Conservation (phyloP, 2,797 vertebrate species). For the Sebastiscus tertius region DNA sequence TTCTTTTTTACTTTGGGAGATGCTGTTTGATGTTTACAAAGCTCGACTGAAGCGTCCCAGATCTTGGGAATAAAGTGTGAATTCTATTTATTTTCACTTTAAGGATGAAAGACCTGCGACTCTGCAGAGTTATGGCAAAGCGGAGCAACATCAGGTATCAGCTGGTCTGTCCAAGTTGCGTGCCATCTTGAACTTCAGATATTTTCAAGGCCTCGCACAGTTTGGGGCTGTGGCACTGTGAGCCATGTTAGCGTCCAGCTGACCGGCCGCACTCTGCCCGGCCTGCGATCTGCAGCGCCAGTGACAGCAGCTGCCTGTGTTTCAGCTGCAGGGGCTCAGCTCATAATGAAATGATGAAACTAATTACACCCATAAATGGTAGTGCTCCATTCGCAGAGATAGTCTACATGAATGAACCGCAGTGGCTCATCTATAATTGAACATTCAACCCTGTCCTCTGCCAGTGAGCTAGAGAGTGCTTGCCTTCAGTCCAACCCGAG, state of each 20-base stretch:
- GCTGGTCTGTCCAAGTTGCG: slow-evolving; percentile 14
- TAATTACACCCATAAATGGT: slow-evolving; percentile 56
- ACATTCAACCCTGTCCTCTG: slow-evolving; percentile 11
- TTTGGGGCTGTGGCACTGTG: slow-evolving; percentile 40
- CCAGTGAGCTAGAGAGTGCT: slow-evolving; percentile 9
- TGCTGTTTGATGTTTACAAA: slow-evolving; percentile 47
- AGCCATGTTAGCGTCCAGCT: slow-evolving; percentile 63
- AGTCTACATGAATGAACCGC: slow-evolving; percentile 21
- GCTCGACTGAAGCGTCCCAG: slow-evolving; percentile 36
- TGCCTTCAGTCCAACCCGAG: slow-evolving; percentile 7
- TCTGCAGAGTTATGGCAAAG: slow-evolving; percentile 6
- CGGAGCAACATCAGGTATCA: slow-evolving; percentile 18
- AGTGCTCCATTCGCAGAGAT: slow-evolving; percentile 25
- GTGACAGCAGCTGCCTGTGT: slow-evolving; percentile 38
- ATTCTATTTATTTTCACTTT: slow-evolving; percentile 50
- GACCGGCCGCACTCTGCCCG: slow-evolving; percentile 39
- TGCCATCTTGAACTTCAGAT: slow-evolving; percentile 32
- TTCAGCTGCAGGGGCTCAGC: slow-evolving; percentile 46
- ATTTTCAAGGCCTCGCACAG: slow-evolving; percentile 45
- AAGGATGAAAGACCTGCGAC: slow-evolving; percentile 19
- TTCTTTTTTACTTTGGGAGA: slow-evolving; percentile 23
- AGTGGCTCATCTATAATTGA: slow-evolving; percentile 62
- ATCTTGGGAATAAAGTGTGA: slow-evolving; percentile 51
- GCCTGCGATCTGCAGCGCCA: slow-evolving; percentile 25
- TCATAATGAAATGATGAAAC: slow-evolving; percentile 52